These are phyloP conservation scores for Enteromius viviparus DNA, from an alignment of 2,797 vertebrate genomes.

Conservation along the genomic window DNA sequence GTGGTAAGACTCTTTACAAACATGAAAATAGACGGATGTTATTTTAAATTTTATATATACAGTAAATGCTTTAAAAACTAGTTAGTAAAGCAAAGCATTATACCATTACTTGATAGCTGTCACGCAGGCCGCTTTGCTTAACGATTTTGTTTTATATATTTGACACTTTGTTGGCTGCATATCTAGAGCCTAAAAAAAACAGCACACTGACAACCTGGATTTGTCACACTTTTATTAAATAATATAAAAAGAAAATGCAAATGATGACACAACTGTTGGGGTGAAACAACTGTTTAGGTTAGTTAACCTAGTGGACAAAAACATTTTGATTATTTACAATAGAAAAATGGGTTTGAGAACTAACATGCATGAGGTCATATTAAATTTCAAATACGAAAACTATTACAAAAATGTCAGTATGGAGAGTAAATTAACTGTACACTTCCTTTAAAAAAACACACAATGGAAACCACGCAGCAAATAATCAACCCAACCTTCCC, in stretches of 20 bases:
- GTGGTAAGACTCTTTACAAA: background rate
- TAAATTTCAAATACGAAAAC: conserved; percentile 10
- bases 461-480: background rate
- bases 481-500: background rate
- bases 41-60: too few relatives aligned
- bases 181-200: background rate
- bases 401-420: conserved; percentile 4
- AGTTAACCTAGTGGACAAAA: background rate
- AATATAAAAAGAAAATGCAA: conserved; percentile 10
- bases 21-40: background rate
- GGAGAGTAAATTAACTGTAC: background rate
- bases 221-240: conserved; percentile 31
- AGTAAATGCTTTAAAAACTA: background rate
- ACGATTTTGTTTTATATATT: background rate
- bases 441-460: background rate
- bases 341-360: conserved; percentile 1
- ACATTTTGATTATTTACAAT: background rate
- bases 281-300: conserved; percentile 19
- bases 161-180: background rate
- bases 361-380: conserved; percentile 22
- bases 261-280: background rate
- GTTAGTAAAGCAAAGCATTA: background rate
- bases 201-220: background rate
- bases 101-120: background rate
- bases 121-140: background rate